Evolutionary conservation across 1,140 invertebrate genomes (phyloP), one percentile per base, ranked within the genome.

Genomic region (Cepaea nemoralis): DNA sequence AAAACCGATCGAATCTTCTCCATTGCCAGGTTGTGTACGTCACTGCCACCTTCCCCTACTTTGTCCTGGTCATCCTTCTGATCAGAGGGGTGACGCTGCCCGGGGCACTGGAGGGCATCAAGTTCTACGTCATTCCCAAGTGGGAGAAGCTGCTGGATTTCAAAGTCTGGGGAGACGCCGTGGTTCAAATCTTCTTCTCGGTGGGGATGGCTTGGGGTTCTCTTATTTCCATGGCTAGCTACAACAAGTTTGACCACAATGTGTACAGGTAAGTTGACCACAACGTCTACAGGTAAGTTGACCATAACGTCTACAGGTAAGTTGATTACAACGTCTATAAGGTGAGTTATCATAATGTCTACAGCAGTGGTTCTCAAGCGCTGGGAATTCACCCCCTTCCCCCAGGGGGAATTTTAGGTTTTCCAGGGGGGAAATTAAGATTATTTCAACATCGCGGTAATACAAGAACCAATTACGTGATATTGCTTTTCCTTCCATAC

Each of bases 81-180:
- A 45, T 77, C 45, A 22, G 55, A 22, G 76, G 55, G 10, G 35
- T 40, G 24, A 73, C 70, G 27, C 39, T 82, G 33, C 63, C 48
- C 19, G 76, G 75, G 12, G 39, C n/a, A 1, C 70, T 71, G 24
- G 94, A 95, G 73, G 96, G 96, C 0, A 95, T 97, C 81, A 89
- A 94, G 3, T 96, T 96, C 89, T 89, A 88, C 77, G 83, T 90
- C 35, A 76, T 87, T 2, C 89, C 89, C 0, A 73, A 82, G 16
- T 83, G 78, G 78, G 0, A 37, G 0, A 86, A 85, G 71, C 85
- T 90, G 5, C 35, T 69, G 0, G 79, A 85, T 39, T 71, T 83
- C 14, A 84, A 82, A 48, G 78, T 80, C 3, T 80, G 78, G 78
- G 69, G 78, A 0, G 82, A 84, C 40, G 87, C 87, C 14, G 86